Conservation (phyloP, 2,888 invertebrate genomes). For the Taphrorychus bicolor region DNA sequence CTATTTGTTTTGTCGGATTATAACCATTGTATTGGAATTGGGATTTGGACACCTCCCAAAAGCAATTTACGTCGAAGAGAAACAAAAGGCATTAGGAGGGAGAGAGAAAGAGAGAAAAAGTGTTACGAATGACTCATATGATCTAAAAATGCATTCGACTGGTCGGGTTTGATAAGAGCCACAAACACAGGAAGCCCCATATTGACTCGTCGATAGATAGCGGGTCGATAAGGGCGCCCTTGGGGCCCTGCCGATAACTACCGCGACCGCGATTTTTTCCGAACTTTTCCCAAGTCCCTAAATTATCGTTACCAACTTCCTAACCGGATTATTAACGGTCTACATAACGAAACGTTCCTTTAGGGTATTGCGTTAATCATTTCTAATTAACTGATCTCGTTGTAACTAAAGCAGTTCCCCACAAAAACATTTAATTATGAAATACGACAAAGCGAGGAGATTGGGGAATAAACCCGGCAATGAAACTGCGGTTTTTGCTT, state of each 20-base stretch:
- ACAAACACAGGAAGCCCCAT: background rate
- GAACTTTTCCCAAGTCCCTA: constrained; percentile 1
- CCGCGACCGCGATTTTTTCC: background rate
- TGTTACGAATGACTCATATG: background rate
- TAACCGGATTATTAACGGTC: constrained; percentile 36
- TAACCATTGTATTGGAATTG: constrained; percentile 35
- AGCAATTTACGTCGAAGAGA: constrained; percentile 13
- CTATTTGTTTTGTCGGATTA: constrained; percentile 32
- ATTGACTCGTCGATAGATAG: background rate
- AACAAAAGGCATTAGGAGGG: too few species aligned
- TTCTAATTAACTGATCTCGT: constrained; percentile 37
- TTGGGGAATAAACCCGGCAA: background rate
- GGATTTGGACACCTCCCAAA: constrained; percentile 27
- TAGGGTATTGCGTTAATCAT: constrained; percentile 37
- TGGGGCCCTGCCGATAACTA: background rate
- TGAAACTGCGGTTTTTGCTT: background rate
- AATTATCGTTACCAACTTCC: constrained; percentile 34
- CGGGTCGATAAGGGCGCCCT: background rate
- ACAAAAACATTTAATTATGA: constrained; percentile 39
- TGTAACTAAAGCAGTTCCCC: constrained; percentile 28
- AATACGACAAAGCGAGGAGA: constrained; percentile 27
- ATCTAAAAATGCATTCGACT: background rate
- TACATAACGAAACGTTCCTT: constrained; percentile 31
- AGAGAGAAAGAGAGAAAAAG: too few species aligned
- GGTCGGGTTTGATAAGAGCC: background rate